Base-by-base conservation (phyloP, 2,113 vertebrate genomes). In the Gadus macrocephalus region DNA sequence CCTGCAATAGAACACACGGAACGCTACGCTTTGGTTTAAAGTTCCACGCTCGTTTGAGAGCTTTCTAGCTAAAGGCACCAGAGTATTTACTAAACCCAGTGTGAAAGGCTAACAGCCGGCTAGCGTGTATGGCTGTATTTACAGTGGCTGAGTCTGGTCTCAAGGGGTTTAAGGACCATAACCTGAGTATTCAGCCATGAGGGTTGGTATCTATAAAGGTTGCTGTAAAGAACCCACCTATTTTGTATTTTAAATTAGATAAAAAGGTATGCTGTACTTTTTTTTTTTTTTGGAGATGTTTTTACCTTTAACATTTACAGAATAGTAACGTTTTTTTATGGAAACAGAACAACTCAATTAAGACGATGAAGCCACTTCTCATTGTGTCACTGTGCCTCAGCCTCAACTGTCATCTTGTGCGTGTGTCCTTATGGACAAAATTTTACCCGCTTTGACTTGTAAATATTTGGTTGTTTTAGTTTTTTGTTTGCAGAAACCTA, bases 401-500 rank as follows among this genome's bases (percentile, higher is more conserved):
- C 83, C 85, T 89, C 68, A 82, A 83, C 72, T 72, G 53, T 17
- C 1, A 78, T 49, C 59, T 56, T 2, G 72, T 69, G 53, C 65
- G 22, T 77, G 17, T 71, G 53, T 31, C 67, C 62, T 25, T 17
- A 73, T 56, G 27, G 58, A 58, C 56, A 62, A 72, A 72, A 49
- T 49, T 2, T 38, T 64, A 49, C 49, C n/a, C 15, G 25, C 11
- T 38, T 70, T 70, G 53, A 68, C 28, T 42, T 66, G 55, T 20
- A 77, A 53, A 68, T 81, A 27, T 71, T 72, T 68, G 38, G 25
- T 25, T 7, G 2, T 87, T 81, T 73, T 72, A 78, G 1, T 55
- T 22, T 49, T 2, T 82, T 87, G 64, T 84, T 56, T 61, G 49
- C 49, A 72, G 27, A 78, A 80, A 78, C 49, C 7, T 88, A 88